Conservation (phyloP, 2,888 invertebrate species). For the Tinea pellionella region DNA sequence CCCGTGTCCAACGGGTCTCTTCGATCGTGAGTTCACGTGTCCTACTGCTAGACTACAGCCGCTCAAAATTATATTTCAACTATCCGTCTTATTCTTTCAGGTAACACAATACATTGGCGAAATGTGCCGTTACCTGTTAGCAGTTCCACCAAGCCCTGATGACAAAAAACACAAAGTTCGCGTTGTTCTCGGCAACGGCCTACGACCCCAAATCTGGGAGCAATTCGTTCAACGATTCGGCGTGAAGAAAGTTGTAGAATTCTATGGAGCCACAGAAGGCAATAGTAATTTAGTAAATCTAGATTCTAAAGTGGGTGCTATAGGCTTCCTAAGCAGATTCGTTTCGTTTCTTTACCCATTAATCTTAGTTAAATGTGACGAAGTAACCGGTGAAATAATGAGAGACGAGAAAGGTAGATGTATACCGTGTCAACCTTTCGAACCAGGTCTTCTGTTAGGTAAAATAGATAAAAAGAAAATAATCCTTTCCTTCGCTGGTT, state of each 20-base stretch:
- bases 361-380: slow-evolving; percentile 70
- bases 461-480: slow-evolving; percentile 67
- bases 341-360: slow-evolving; percentile 57
- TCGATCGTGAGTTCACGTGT: no score
- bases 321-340: slow-evolving; percentile 86
- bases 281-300: slow-evolving; percentile 95
- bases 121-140: slow-evolving; percentile 86
- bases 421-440: slow-evolving; percentile 81
- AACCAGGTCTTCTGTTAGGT: slow-evolving; percentile 85
- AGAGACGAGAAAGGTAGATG: slow-evolving; percentile 80
- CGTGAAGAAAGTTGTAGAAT: slow-evolving; percentile 83
- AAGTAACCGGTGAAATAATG: slow-evolving; percentile 81
- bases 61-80: no score
- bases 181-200: slow-evolving; percentile 91
- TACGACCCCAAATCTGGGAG: slow-evolving; percentile 92
- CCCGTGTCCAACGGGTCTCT: no score
- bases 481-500: slow-evolving; percentile 56
- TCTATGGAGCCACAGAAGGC: slow-evolving; percentile 97
- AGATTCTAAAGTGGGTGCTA: slow-evolving; percentile 88
- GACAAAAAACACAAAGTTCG: slow-evolving; percentile 77
- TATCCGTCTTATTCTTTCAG: no score
- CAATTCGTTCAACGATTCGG: slow-evolving; percentile 80
- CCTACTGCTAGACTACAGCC: no score
- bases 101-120: slow-evolving; percentile 90
- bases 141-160: slow-evolving; percentile 72